Base-by-base conservation (phyloP, 2,888 invertebrate genomes). In the Alcis repandata region DNA sequence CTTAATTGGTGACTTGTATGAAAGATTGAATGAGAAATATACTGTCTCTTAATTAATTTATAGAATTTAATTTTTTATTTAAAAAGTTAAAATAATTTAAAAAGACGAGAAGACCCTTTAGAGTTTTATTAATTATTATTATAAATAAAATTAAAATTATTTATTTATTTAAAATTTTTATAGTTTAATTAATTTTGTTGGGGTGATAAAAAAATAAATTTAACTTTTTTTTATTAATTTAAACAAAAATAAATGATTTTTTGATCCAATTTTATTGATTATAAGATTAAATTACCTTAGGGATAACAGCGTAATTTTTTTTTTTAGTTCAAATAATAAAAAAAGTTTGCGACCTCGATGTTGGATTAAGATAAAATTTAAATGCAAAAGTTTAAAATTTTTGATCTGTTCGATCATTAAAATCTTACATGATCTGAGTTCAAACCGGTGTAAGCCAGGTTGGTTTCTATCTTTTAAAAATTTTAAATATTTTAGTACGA, bases 341-440 rank as follows among this genome's bases (percentile, higher is more conserved):
- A 93, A 94, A 88, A 94, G 95, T 93, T 96, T 96, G 95, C 95
- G 96, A 96, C 96, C 96, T 97, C 97, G 96, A 97, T 97, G 96
- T 97, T 97, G 96, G 96, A 96, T 96, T 96, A 96, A 95, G 94
- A 93, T 94, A 92, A 93, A 94, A 90, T 92, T 94, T 94, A 92
- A 94, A 94, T 94, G 96, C 83, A 96, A 95, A 88, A 91, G 94
- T 94, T 95, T 92, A 94, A 93, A 90, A 89, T 91, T 95, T 79
- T 95, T 94, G 94, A 95, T 95, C 96, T 96, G 96, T 96, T 96
- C 96, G 96, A 96, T 96, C 94, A 95, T 96, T 96, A 94, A 96
- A 95, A 94, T 95, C 94, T 96, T 96, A 96, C 96, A 96, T 96
- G 96, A 97, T 96, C 96, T 96, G 96, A 97, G 96, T 96, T 97